Conservation (phyloP, 2,888 invertebrate genomes). For the Ashinkailepas kermadecensis region DNA sequence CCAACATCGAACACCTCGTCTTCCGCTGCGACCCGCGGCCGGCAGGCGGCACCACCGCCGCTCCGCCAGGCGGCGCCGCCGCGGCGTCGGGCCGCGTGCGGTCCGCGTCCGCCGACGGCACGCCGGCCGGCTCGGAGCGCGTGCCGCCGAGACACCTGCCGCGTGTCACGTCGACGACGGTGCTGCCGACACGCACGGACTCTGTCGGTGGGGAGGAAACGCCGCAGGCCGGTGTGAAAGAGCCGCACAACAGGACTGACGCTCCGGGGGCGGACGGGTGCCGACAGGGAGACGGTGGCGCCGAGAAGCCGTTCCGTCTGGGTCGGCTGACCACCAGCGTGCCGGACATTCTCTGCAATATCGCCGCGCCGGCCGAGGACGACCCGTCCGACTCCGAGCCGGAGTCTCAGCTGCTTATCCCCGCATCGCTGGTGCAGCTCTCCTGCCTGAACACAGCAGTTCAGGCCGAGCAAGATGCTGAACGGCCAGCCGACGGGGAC, state of each 20-base stretch:
- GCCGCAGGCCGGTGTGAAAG: background rate
- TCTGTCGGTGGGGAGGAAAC: background rate
- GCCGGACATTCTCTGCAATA: constrained; percentile 4
- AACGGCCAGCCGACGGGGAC: background rate
- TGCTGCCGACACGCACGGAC: too few species aligned
- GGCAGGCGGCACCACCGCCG: background rate
- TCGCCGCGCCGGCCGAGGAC: background rate
- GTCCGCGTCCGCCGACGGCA: background rate
- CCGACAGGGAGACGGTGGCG: too few species aligned
- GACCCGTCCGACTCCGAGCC: background rate
- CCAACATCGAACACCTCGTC: constrained; percentile 16
- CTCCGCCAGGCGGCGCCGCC: background rate
- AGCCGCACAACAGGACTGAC: too few species aligned
- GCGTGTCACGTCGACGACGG: background rate
- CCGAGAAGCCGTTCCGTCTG: background rate
- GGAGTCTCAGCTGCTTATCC: background rate
- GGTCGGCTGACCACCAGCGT: constrained; percentile 8
- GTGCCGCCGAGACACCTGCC: background rate
- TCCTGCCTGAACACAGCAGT: background rate
- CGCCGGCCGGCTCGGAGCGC: background rate
- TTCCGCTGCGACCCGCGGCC: constrained; percentile 15
- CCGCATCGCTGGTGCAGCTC: background rate
- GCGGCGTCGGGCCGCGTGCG: background rate
- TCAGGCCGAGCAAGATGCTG: too few species aligned
- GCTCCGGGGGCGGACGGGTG: background rate